These are phyloP conservation scores for Drosophila sucinea DNA, from an alignment of 1,140 invertebrate genomes.

Conservation along the genomic window DNA sequence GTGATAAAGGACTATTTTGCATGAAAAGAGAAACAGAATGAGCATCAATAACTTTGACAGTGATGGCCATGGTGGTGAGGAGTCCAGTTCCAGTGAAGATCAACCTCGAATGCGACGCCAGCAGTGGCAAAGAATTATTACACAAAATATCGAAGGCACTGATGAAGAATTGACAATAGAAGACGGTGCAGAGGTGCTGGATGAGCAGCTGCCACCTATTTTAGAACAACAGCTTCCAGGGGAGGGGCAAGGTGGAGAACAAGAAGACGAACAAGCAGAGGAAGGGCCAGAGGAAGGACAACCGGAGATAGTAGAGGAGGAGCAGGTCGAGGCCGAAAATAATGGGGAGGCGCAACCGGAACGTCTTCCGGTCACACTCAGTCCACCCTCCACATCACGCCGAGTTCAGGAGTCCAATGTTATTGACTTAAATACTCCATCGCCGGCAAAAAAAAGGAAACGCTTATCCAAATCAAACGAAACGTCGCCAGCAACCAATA, in stretches of 20 bases:
- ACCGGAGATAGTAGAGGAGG: background rate
- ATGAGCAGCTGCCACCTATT: background rate
- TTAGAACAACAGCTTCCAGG: background rate
- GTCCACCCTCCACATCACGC: background rate
- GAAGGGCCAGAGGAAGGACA: background rate
- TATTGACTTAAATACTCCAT: background rate
- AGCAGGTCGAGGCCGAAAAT: background rate
- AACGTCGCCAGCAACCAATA: background rate
- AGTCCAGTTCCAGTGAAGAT: background rate
- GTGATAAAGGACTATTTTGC: background rate
- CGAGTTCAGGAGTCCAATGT: background rate
- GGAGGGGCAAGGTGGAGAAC: background rate
- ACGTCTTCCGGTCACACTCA: background rate
- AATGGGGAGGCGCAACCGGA: background rate
- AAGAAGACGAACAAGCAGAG: background rate
- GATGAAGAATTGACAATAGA: background rate
- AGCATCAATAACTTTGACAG: background rate
- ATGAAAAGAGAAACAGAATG: background rate
- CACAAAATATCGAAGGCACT: background rate
- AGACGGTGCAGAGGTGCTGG: background rate
- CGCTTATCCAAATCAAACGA: background rate
- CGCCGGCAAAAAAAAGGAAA: background rate
- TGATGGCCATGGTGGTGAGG: background rate
- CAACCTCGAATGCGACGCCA: background rate
- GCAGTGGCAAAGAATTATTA: background rate